Percentiles rank a stretch among this genome's conserved stretches.
Evolutionary conservation across 2,888 invertebrate genomes (phyloP).

Genomic region (Invenusta paracnida): DNA sequence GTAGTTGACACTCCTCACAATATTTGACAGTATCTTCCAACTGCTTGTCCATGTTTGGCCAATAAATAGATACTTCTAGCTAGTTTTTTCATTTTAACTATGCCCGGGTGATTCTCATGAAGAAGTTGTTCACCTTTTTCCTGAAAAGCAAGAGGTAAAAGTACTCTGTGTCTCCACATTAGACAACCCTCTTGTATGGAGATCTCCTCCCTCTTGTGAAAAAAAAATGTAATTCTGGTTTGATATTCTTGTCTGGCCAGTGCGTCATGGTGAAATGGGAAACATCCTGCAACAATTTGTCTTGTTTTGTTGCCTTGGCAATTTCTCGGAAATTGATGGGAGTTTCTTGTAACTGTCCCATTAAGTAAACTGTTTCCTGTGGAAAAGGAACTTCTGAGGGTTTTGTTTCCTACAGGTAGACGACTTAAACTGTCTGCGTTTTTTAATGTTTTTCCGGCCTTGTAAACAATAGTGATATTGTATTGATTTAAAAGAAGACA

Average conservation of each 20-base stretch:
- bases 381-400: neutral
- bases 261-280: neutral
- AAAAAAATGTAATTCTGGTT: neutral
- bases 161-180: neutral
- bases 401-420: neutral
- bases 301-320: neutral
- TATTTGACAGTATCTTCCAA: too few species aligned
- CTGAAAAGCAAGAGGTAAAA: neutral
- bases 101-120: conserved; percentile 22
- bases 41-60: conserved; percentile 15
- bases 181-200: neutral
- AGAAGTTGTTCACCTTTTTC: neutral
- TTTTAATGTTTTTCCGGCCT: neutral
- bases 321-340: neutral
- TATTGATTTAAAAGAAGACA: neutral
- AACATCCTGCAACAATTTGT: neutral
- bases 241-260: neutral
- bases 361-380: neutral
- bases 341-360: neutral
- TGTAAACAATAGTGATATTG: neutral
- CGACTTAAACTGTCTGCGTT: neutral
- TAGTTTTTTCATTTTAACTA: conserved; percentile 19
- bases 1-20: too few species aligned
- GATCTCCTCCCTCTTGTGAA: neutral
- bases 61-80: conserved; percentile 27